These are phyloP conservation scores for Thecocarcelia acutangulata DNA, from an alignment of 2,888 invertebrate genomes.

Conservation along the genomic window DNA sequence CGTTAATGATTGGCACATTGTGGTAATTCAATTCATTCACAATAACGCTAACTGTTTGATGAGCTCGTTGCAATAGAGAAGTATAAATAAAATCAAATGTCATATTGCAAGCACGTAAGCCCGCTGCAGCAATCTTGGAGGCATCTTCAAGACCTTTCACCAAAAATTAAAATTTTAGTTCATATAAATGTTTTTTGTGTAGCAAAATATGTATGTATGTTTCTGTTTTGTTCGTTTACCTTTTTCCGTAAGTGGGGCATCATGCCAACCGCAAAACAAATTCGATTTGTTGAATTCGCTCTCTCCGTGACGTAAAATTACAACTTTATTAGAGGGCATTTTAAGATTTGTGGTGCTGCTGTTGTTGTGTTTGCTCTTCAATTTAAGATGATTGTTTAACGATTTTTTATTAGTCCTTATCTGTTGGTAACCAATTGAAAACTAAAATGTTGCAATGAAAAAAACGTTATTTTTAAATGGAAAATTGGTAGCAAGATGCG, in stretches of 20 bases:
- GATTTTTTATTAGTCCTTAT: conserved; percentile 41
- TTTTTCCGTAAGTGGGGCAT: conserved; percentile 86
- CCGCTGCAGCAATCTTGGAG: conserved; percentile 84
- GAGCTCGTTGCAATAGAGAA: conserved; percentile 89
- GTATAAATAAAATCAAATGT: conserved; percentile 91
- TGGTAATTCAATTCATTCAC: conserved; percentile 86
- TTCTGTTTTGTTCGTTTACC: conserved; percentile 80
- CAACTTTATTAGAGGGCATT: conserved; percentile 80
- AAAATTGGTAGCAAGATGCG: conserved; percentile 33
- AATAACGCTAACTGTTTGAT: conserved; percentile 87
- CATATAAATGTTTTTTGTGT: background rate
- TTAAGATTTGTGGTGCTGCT: conserved; percentile 24
- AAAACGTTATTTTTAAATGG: conserved; percentile 65
- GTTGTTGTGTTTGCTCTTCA: background rate
- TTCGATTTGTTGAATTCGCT: conserved; percentile 89
- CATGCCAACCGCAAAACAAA: conserved; percentile 89
- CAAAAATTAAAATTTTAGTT: background rate
- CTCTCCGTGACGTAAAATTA: conserved; percentile 86
- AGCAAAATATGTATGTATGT: background rate
- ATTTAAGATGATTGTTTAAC: background rate
- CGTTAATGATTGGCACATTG: conserved; percentile 86
- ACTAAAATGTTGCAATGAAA: conserved; percentile 59
- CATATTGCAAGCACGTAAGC: conserved; percentile 86
- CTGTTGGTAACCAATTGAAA: conserved; percentile 55
- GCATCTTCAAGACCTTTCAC: conserved; percentile 78